These are phyloP conservation scores for Cinara cedri DNA, from an alignment of 2,888 invertebrate species.

Conservation along the genomic window DNA sequence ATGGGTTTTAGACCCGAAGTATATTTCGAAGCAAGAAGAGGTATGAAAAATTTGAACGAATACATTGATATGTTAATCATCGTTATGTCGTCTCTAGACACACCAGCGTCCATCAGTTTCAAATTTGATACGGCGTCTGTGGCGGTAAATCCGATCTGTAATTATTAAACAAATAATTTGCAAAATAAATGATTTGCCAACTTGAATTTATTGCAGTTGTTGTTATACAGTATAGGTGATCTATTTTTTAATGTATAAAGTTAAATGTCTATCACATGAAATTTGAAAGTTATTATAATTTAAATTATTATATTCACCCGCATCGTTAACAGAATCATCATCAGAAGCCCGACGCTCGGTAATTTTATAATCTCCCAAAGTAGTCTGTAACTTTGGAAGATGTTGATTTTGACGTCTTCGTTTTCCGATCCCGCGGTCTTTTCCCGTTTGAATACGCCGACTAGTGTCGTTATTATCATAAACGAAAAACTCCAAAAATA, in stretches of 20 bases:
- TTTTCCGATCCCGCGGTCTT: conserved; percentile 40
- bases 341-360: conserved; percentile 79
- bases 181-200: too few relatives aligned
- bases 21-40: conserved; percentile 81
- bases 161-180: background rate
- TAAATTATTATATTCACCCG: conserved; percentile 13
- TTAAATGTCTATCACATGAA: too few relatives aligned
- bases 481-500: conserved; percentile 95
- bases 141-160: conserved; percentile 89
- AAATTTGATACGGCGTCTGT: conserved; percentile 92
- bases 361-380: conserved; percentile 83
- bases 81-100: conserved; percentile 92
- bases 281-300: too few relatives aligned
- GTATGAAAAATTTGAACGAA: conserved; percentile 90
- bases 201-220: too few relatives aligned
- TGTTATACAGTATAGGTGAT: too few relatives aligned
- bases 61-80: conserved; percentile 90
- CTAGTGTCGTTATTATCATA: conserved; percentile 82
- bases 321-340: conserved; percentile 80
- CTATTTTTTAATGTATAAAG: too few relatives aligned
- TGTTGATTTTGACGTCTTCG: conserved; percentile 54
- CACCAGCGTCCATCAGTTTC: conserved; percentile 93
- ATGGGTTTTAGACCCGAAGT: conserved; percentile 89
- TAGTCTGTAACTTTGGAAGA: conserved; percentile 78
- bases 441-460: conserved; percentile 60